phyloP scores from a whole-genome alignment of 1,140 invertebrate genomes.

The Pseudomyrmex flavicornis region DNA sequence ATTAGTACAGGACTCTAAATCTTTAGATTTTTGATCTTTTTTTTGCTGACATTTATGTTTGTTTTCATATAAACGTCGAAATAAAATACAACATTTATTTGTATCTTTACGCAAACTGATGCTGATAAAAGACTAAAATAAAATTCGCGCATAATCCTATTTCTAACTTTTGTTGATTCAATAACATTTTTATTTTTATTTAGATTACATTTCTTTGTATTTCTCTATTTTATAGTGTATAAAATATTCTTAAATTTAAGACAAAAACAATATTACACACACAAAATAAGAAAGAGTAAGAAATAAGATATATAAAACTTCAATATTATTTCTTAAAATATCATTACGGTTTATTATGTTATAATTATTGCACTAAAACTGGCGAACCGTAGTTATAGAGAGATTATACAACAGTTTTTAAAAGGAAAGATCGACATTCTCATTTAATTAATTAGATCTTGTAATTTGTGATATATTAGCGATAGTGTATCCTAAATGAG shows the following conservation, averaged over 20 bases:
- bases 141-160: not conserved
- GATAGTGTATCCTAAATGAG: not conserved
- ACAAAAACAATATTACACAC: too few species aligned
- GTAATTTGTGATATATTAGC: not conserved
- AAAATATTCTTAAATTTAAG: too few species aligned
- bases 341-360: not conserved
- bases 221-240: not conserved
- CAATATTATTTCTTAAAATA: not conserved
- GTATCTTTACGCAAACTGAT: too few species aligned
- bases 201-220: not conserved
- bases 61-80: too few species aligned
- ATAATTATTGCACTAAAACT: not conserved
- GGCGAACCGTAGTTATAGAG: not conserved
- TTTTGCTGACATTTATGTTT: not conserved
- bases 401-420: not conserved
- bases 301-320: too few species aligned
- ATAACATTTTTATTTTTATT: not conserved
- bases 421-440: not conserved
- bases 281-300: too few species aligned
- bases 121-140: not conserved
- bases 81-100: too few species aligned
- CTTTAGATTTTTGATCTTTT: not conserved
- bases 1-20: not conserved
- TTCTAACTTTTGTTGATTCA: not conserved
- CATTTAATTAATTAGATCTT: not conserved